Evolutionary conservation across 2,113 vertebrate species (phyloP).

Genomic region (Hipposideros armiger): DNA sequence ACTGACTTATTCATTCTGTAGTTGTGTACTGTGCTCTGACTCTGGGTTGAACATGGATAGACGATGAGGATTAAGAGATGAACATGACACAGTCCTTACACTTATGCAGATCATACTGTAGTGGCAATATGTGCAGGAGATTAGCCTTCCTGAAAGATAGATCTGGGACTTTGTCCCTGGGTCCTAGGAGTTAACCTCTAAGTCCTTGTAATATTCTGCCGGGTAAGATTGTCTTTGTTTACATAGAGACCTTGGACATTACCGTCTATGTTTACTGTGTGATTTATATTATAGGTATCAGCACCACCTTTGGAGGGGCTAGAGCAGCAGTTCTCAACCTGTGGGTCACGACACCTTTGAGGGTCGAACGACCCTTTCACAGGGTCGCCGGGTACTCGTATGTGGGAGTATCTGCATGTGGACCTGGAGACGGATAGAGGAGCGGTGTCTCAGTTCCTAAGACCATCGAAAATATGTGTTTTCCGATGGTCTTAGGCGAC

Average conservation of each 20-base stretch:
- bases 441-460: no score
- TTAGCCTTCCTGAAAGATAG: neutral
- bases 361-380: no score
- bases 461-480: no score
- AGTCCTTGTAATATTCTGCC: neutral
- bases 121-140: neutral
- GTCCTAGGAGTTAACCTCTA: neutral
- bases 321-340: no score
- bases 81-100: neutral
- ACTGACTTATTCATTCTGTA: neutral
- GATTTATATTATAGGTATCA: neutral
- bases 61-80: neutral
- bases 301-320: neutral
- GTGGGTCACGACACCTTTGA: no score
- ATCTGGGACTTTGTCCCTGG: neutral
- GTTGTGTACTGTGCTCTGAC: neutral
- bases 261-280: neutral
- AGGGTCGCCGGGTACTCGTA: no score
- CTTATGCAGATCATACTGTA: neutral
- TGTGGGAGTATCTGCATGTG: no score
- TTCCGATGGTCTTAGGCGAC: no score
- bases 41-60: neutral
- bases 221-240: neutral
- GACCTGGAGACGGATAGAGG: no score
- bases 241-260: neutral